Percentiles rank a stretch among this genome's conserved stretches.
phyloP scores from a whole-genome alignment of 2,888 invertebrate species.

The Caenorhabditis doughertyi region DNA sequence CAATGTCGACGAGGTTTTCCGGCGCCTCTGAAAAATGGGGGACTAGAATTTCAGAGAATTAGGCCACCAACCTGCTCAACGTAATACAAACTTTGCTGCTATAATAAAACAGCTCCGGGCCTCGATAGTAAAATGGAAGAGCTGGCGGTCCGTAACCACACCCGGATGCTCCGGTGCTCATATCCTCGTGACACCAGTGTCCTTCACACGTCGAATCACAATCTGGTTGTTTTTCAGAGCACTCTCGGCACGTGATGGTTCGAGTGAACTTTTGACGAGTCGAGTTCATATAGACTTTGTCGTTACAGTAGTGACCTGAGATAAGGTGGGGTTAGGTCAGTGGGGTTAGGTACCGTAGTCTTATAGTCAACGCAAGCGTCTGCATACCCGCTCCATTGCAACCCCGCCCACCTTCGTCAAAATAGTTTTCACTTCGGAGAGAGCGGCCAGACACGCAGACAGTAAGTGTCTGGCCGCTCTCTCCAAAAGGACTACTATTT shows the following conservation, averaged over 20 bases:
- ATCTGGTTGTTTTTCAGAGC: conserved; percentile 79
- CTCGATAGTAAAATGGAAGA: conserved; percentile 80
- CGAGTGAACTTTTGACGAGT: conserved; percentile 43
- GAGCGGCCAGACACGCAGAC: no score
- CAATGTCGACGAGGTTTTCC: conserved; percentile 77
- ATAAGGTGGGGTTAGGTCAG: neutral
- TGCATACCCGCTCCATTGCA: no score
- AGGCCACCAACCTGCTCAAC: conserved; percentile 76
- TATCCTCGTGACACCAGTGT: conserved; percentile 80
- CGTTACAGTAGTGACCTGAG: conserved; percentile 80
- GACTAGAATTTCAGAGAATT: neutral
- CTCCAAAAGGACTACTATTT: no score
- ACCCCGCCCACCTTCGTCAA: no score
- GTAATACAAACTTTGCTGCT: conserved; percentile 78
- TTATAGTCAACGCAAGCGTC: no score
- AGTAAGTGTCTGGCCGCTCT: no score
- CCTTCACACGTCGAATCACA: conserved; percentile 79
- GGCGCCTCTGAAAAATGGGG: conserved; percentile 66
- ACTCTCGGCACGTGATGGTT: conserved; percentile 79
- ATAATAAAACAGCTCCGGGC: conserved; percentile 76
- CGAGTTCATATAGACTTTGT: conserved; percentile 73
- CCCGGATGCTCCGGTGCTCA: conserved; percentile 77
- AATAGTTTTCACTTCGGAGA: no score
- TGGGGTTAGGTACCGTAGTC: no score
- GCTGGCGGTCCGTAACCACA: conserved; percentile 82